Conservation (phyloP, 2,113 vertebrate genomes). For the Bubalus kerabau region DNA sequence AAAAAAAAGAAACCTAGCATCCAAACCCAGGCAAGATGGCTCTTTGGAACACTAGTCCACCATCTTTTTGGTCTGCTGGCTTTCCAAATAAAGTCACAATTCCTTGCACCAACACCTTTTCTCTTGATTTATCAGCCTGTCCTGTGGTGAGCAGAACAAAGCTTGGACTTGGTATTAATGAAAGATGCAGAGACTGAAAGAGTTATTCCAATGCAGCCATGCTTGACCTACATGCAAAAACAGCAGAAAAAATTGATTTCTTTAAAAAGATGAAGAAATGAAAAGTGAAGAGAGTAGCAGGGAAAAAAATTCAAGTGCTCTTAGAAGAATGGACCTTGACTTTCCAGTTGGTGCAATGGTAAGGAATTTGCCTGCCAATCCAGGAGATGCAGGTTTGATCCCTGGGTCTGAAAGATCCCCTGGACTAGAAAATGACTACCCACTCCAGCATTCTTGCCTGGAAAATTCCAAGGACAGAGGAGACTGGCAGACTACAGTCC, state of each 20-base stretch:
- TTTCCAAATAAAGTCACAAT: background rate
- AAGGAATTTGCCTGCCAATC: background rate
- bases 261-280: background rate
- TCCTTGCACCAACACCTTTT: background rate
- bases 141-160: background rate
- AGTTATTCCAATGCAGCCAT: background rate
- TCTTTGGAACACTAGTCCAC: background rate
- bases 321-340: background rate
- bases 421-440: background rate
- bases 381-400: background rate
- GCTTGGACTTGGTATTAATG: background rate
- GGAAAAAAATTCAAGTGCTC: background rate
- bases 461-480: background rate
- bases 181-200: background rate
- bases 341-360: background rate
- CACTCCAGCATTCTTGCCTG: background rate
- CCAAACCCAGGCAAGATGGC: background rate
- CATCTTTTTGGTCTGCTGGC: background rate
- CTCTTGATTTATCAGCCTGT: background rate
- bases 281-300: background rate
- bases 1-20: background rate
- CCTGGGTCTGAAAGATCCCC: background rate
- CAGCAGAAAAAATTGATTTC: background rate
- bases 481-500: fast-evolving
- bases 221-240: background rate